These are phyloP conservation scores for Ormyrus pomaceus DNA, from an alignment of 2,888 invertebrate species.

Conservation along the genomic window DNA sequence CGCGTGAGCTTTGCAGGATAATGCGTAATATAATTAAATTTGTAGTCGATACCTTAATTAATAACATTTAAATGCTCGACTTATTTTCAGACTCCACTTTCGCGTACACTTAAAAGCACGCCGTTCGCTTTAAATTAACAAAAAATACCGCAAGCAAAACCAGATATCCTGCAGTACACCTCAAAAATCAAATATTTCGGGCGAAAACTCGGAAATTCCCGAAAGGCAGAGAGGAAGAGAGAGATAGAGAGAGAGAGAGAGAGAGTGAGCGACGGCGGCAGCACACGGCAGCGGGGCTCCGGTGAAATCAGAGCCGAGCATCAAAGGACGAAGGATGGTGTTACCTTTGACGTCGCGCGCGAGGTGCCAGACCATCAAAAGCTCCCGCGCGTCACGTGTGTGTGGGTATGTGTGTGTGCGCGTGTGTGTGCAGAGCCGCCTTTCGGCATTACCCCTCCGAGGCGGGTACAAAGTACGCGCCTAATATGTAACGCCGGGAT, in stretches of 20 bases:
- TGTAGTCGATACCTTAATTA: too few species aligned
- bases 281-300: not conserved
- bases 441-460: constrained; percentile 38
- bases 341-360: constrained; percentile 37
- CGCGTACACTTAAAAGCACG: too few species aligned
- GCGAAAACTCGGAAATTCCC: not conserved
- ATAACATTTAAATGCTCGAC: too few species aligned
- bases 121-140: too few species aligned
- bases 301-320: constrained; percentile 23
- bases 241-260: not conserved
- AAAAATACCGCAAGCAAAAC: too few species aligned
- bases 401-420: not conserved
- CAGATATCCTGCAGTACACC: too few species aligned
- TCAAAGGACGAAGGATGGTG: constrained; percentile 46
- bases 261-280: too few species aligned
- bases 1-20: too few species aligned
- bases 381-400: not conserved
- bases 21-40: too few species aligned
- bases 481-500: constrained; percentile 18
- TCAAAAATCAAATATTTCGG: too few species aligned
- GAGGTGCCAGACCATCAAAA: constrained; percentile 49
- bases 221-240: constrained; percentile 1
- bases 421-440: not conserved
- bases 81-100: too few species aligned
- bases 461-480: not conserved